Evolutionary conservation across 1,140 invertebrate species (phyloP).

Genomic region (Akabosia matsudoensis): DNA sequence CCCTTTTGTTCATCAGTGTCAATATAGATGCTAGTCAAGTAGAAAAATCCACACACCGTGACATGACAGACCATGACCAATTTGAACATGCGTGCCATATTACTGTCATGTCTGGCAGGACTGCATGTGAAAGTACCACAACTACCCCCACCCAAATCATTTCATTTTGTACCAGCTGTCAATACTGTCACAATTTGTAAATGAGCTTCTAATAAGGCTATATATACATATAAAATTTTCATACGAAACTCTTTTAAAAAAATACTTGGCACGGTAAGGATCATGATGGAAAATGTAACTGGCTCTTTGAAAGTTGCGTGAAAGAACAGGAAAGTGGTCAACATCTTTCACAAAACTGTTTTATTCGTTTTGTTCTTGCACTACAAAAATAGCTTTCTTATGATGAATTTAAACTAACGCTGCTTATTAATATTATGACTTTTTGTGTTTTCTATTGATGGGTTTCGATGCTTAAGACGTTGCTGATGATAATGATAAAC

Average conservation of each 20-base stretch:
- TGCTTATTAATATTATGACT: too few relatives aligned
- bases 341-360: too few relatives aligned
- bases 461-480: not conserved
- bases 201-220: not conserved
- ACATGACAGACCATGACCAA: not conserved
- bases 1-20: not conserved
- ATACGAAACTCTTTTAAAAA: too few relatives aligned
- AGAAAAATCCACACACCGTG: not conserved
- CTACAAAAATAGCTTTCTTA: too few relatives aligned
- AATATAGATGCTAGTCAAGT: not conserved
- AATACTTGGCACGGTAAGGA: too few relatives aligned
- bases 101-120: not conserved
- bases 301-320: too few relatives aligned
- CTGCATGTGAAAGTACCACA: too few relatives aligned
- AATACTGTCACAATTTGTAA: not conserved
- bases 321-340: too few relatives aligned
- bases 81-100: not conserved
- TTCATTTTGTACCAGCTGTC: not conserved
- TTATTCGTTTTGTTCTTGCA: too few relatives aligned
- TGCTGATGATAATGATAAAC: not conserved
- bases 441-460: constrained; percentile 12
- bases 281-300: too few relatives aligned
- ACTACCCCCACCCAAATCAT: not conserved
- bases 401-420: too few relatives aligned
- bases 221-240: too few relatives aligned